Evolutionary conservation across 2,797 vertebrate genomes (phyloP).

Genomic region (Carcharodon carcharias): DNA sequence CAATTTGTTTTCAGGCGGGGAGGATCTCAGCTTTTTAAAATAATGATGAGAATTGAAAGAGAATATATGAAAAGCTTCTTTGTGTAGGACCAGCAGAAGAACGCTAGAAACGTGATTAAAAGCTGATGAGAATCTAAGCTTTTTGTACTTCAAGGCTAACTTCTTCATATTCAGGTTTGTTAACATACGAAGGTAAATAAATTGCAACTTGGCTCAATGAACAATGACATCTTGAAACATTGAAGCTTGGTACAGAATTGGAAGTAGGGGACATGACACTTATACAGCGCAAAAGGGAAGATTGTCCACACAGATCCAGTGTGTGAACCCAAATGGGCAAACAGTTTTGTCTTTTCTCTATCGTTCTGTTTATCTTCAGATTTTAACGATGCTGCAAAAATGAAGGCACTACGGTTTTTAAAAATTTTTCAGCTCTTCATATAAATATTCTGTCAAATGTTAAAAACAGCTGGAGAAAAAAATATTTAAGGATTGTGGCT

Average conservation of each 20-base stretch:
- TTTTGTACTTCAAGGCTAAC: not conserved
- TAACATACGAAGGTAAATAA: not conserved
- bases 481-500: not conserved
- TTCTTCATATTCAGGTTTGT: not conserved
- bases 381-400: not conserved
- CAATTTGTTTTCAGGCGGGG: not conserved
- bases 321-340: not conserved
- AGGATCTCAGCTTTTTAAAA: not conserved
- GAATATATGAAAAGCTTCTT: not conserved
- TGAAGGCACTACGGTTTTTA: not conserved
- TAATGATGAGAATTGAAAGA: not conserved
- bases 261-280: not conserved
- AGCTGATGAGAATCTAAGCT: not conserved
- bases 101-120: not conserved
- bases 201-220: not conserved
- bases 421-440: not conserved
- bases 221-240: not conserved
- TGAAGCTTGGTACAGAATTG: not conserved
- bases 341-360: not conserved
- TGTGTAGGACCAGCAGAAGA: not conserved
- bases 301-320: not conserved
- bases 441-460: not conserved
- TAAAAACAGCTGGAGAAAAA: not conserved
- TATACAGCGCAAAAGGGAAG: not conserved
- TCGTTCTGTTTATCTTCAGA: not conserved